Evolutionary conservation across 2,113 vertebrate species (phyloP).

Genomic region (Pao palembangensis): DNA sequence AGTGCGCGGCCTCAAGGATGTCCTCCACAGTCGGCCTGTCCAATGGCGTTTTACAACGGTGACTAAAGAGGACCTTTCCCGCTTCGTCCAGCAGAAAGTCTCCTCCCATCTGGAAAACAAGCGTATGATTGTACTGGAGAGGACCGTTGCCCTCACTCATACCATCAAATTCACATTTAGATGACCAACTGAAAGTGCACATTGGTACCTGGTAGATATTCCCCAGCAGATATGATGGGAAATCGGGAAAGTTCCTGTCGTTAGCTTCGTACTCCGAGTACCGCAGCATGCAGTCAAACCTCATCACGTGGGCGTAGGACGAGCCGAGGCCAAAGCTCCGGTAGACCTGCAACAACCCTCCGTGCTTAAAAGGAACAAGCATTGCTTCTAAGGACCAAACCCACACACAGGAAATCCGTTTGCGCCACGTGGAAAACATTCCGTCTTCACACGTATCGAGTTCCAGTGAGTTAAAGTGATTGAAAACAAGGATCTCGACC

Average conservation of each 20-base stretch:
- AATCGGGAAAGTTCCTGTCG: conserved; percentile 51
- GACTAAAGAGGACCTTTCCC: conserved; percentile 63
- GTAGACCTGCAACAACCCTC: conserved; percentile 58
- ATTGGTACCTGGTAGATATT: conserved; percentile 72
- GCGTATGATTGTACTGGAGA: background rate
- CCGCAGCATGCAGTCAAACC: conserved; percentile 57
- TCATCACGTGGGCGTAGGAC: conserved; percentile 72
- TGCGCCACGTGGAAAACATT: too few species aligned
- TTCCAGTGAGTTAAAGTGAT: background rate
- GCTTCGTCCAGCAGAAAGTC: conserved; percentile 69
- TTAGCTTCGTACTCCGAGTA: conserved; percentile 50
- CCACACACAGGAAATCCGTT: too few species aligned
- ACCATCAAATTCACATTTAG: too few species aligned
- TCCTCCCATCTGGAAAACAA: conserved; percentile 69
- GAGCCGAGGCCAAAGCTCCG: conserved; percentile 67
- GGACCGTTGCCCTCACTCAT: background rate
- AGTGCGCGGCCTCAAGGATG: conserved; percentile 40
- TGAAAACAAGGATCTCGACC: conserved; percentile 29
- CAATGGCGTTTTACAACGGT: conserved; percentile 59
- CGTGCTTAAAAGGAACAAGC: background rate
- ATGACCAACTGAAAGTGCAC: background rate
- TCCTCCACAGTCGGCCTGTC: conserved; percentile 58
- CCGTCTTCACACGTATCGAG: background rate
- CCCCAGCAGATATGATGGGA: conserved; percentile 53
- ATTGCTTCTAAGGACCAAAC: background rate